phyloP scores from a whole-genome alignment of 1,140 invertebrate genomes.

The Lordiphosa stackelbergi region DNA sequence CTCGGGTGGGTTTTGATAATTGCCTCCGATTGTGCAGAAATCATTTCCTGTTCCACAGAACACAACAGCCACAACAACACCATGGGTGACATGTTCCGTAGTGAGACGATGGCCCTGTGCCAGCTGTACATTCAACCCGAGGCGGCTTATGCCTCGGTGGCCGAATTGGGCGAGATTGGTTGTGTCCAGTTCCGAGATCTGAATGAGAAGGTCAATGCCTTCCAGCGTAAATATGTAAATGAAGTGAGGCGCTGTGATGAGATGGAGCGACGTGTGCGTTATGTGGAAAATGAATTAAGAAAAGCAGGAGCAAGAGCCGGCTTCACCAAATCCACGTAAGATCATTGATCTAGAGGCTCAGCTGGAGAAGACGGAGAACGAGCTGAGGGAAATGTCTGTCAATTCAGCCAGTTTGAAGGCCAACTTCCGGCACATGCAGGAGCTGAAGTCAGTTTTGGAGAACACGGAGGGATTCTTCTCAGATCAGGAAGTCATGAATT shows the following conservation, averaged over 20 bases:
- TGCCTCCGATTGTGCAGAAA: background rate
- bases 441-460: conserved; percentile 93
- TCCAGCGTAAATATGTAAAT: conserved; percentile 96
- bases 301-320: conserved; percentile 97
- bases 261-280: conserved; percentile 95
- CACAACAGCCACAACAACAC: conserved; percentile 81
- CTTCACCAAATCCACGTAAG: conserved; percentile 97
- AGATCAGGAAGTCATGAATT: conserved; percentile 63
- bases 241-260: conserved; percentile 95
- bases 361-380: too few relatives aligned
- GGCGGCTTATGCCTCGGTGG: too few relatives aligned
- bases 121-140: too few relatives aligned
- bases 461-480: too few relatives aligned
- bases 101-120: too few relatives aligned
- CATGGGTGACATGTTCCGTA: too few relatives aligned
- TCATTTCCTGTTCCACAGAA: conserved; percentile 11
- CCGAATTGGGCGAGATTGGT: conserved; percentile 92
- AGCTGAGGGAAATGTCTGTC: too few relatives aligned
- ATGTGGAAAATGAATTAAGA: conserved; percentile 94
- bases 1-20: background rate
- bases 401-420: too few relatives aligned
- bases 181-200: conserved; percentile 93
- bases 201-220: conserved; percentile 95
- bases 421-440: conserved; percentile 95
- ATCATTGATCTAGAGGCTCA: conserved; percentile 92